Percentiles rank a stretch among this genome's conserved stretches.
phyloP scores from a whole-genome alignment of 2,888 invertebrate genomes.

The Didymodactylos carnosus region DNA sequence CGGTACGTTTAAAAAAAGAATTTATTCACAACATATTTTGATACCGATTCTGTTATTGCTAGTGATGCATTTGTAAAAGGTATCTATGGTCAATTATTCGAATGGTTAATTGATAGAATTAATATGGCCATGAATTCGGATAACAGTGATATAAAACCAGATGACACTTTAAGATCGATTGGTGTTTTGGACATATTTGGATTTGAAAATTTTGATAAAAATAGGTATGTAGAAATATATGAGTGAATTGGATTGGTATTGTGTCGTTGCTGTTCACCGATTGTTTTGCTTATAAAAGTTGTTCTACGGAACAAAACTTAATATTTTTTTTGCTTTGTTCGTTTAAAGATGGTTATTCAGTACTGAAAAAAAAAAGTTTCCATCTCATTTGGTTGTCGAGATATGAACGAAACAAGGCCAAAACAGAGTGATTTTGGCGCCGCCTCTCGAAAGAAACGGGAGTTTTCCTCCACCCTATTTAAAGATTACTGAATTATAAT shows the following conservation, averaged over 20 bases:
- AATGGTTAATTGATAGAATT: conserved; percentile 86
- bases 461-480: too few species aligned
- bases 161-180: conserved; percentile 54
- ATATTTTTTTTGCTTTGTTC: not conserved
- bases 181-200: conserved; percentile 97
- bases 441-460: too few species aligned
- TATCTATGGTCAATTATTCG: conserved; percentile 86
- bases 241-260: too few species aligned
- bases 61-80: conserved; percentile 91
- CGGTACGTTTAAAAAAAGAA: conserved; percentile 18
- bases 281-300: not conserved
- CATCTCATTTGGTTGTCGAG: too few species aligned
- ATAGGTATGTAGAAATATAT: conserved; percentile 46
- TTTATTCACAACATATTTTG: conserved; percentile 39
- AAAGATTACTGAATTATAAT: too few species aligned
- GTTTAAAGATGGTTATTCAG: too few species aligned
- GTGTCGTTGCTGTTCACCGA: too few species aligned
- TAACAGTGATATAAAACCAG: conserved; percentile 23
- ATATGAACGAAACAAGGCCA: too few species aligned
- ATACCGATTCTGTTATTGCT: conserved; percentile 78
- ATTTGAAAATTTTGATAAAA: conserved; percentile 93
- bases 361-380: too few species aligned
- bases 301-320: not conserved
- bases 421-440: too few species aligned
- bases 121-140: conserved; percentile 38